Conservation (phyloP, 2,113 vertebrate genomes). For the Microcebus ravelobensis region DNA sequence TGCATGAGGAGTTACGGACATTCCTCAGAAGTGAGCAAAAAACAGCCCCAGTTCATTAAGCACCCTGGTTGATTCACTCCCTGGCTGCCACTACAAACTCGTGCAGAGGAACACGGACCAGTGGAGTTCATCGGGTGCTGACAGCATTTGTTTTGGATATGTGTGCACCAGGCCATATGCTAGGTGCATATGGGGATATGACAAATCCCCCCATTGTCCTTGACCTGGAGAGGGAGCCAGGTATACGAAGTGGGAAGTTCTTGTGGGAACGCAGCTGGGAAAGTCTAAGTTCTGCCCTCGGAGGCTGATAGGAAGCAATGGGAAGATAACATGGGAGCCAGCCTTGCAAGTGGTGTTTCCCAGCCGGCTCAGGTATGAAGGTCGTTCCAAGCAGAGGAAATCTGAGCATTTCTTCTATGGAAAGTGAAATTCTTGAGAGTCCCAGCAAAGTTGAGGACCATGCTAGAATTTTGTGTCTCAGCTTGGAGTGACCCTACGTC, state of each 20-base stretch:
- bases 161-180: not conserved
- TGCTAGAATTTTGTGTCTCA: not conserved
- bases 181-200: not conserved
- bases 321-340: accelerated
- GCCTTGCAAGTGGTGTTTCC: not conserved
- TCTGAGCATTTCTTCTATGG: not conserved
- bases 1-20: accelerated
- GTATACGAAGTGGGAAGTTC: not conserved
- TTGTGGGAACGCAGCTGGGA: not conserved
- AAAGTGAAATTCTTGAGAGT: not conserved
- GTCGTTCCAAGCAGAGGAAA: not conserved
- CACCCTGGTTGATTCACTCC: not conserved
- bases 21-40: not conserved
- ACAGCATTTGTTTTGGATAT: accelerated
- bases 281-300: accelerated
- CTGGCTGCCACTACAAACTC: not conserved
- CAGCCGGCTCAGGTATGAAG: not conserved
- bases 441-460: accelerated
- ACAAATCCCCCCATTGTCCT: not conserved
- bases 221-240: not conserved
- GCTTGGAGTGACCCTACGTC: accelerated
- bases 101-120: too few species aligned
- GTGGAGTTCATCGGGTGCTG: accelerated
- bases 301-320: not conserved
- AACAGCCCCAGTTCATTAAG: not conserved